Conservation (phyloP, 1,140 invertebrate species). For the Megalopta genalis region DNA sequence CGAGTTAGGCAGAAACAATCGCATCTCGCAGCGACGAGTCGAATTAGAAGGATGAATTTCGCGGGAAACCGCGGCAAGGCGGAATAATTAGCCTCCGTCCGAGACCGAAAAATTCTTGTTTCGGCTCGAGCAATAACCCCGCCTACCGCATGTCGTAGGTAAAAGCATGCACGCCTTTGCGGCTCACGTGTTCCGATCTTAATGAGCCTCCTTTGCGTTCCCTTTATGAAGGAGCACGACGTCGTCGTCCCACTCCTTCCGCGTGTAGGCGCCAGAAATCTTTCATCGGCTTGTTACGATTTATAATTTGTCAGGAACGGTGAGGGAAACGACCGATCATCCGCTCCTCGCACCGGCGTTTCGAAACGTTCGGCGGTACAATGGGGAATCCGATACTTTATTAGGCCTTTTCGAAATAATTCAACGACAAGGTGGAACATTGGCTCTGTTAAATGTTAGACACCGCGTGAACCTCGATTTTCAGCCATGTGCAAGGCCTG, state of each 20-base stretch:
- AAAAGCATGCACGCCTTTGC: slow-evolving; percentile 59
- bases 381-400: neutral
- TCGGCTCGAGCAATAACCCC: slow-evolving; percentile 56
- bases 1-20: too few species aligned
- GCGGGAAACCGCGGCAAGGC: slow-evolving; percentile 7
- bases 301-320: slow-evolving; percentile 31
- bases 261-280: slow-evolving; percentile 37
- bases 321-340: slow-evolving; percentile 16
- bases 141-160: slow-evolving; percentile 70
- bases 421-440: too few species aligned
- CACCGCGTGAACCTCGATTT: too few species aligned
- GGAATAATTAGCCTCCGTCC: slow-evolving; percentile 60
- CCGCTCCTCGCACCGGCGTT: neutral
- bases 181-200: slow-evolving; percentile 62
- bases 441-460: too few species aligned
- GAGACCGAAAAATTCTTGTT: slow-evolving; percentile 60
- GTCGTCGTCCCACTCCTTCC: slow-evolving; percentile 28
- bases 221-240: slow-evolving; percentile 1
- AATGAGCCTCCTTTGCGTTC: slow-evolving; percentile 43
- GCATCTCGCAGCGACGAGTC: too few species aligned
- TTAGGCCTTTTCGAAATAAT: neutral
- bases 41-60: slow-evolving; percentile 52
- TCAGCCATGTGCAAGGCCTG: too few species aligned
- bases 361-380: neutral
- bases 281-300: slow-evolving; percentile 38